A percentile compares a stretch with the other conserved stretches of the same genome.
phyloP scores from a whole-genome alignment of 2,888 invertebrate species.

The Diaprepes abbreviatus region DNA sequence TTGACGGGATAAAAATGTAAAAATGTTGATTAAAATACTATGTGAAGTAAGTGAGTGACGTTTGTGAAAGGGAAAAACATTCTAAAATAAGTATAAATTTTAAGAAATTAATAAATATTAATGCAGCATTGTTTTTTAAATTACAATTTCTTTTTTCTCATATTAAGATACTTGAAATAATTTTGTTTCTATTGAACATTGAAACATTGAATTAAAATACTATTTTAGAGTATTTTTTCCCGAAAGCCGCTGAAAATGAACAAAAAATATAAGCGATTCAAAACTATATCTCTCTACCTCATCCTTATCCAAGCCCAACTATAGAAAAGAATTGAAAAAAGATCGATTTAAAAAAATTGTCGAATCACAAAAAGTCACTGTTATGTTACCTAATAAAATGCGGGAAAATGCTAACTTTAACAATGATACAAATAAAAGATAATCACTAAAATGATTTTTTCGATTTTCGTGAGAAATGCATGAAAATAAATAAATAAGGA shows the following conservation, averaged over 20 bases:
- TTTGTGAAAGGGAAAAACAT: constrained; percentile 5
- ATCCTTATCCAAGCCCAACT: constrained; percentile 95
- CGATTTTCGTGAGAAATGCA: background rate
- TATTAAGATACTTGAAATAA: too few relatives aligned
- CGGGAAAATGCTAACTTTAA: constrained; percentile 4
- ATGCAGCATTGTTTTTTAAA: too few relatives aligned
- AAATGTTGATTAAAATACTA: constrained; percentile 41
- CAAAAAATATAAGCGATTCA: constrained; percentile 48
- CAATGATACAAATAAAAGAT: constrained; percentile 1
- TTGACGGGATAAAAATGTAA: constrained; percentile 43
- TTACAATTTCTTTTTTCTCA: too few relatives aligned
- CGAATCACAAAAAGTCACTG: constrained; percentile 43
- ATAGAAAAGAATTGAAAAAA: constrained; percentile 64
- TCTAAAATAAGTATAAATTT: too few relatives aligned
- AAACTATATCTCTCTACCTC: constrained; percentile 74
- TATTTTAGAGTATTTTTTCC: constrained; percentile 4
- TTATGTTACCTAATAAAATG: constrained; percentile 27
- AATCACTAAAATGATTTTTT: background rate
- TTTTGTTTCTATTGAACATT: too few relatives aligned
- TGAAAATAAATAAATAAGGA: background rate
- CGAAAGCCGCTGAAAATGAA: constrained; percentile 29
- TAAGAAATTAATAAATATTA: too few relatives aligned
- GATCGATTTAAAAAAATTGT: constrained; percentile 45
- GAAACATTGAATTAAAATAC: too few relatives aligned
- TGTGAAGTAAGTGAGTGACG: constrained; percentile 23